phyloP scores from a whole-genome alignment of 2,888 invertebrate genomes.

The Marasmarcha lunaedactyla region DNA sequence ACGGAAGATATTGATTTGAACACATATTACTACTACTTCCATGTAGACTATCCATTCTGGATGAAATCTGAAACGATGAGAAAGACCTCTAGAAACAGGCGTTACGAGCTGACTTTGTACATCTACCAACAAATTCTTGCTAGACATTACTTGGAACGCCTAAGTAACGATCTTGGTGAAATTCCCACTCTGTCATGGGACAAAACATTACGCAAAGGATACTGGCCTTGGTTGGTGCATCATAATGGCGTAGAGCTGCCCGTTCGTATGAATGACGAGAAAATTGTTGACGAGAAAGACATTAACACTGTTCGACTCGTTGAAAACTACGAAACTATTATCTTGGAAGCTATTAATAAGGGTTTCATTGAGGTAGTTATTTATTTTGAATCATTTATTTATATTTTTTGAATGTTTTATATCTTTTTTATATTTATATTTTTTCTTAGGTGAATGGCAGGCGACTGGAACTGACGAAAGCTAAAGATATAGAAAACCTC shows the following conservation, averaged over 20 bases:
- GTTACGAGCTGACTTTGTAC: constrained; percentile 69
- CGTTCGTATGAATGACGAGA: constrained; percentile 54
- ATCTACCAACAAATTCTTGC: constrained; percentile 77
- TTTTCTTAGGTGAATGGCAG: constrained; percentile 41
- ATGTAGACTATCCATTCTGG: constrained; percentile 74
- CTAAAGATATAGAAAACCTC: constrained; percentile 64
- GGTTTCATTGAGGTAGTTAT: constrained; percentile 56
- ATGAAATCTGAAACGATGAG: constrained; percentile 51
- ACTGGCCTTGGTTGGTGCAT: constrained; percentile 67
- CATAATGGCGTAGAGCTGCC: constrained; percentile 69
- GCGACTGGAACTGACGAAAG: constrained; percentile 39
- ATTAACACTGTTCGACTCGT: constrained; percentile 31
- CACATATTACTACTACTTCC: constrained; percentile 73
- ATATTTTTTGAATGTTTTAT: constrained; percentile 1
- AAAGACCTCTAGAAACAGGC: constrained; percentile 19
- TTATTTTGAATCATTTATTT: not conserved
- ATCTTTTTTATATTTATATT: not conserved
- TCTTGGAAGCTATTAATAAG: constrained; percentile 68
- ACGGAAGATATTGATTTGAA: constrained; percentile 76
- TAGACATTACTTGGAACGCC: constrained; percentile 66
- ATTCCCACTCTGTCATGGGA: constrained; percentile 56
- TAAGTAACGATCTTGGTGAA: constrained; percentile 57
- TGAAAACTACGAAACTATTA: constrained; percentile 60
- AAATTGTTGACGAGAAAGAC: constrained; percentile 35
- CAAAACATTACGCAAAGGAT: constrained; percentile 55